Evolutionary conservation across 1,140 invertebrate species (phyloP), one percentile per base, ranked within the genome.

Genomic region (Drosophila kohkoa): DNA sequence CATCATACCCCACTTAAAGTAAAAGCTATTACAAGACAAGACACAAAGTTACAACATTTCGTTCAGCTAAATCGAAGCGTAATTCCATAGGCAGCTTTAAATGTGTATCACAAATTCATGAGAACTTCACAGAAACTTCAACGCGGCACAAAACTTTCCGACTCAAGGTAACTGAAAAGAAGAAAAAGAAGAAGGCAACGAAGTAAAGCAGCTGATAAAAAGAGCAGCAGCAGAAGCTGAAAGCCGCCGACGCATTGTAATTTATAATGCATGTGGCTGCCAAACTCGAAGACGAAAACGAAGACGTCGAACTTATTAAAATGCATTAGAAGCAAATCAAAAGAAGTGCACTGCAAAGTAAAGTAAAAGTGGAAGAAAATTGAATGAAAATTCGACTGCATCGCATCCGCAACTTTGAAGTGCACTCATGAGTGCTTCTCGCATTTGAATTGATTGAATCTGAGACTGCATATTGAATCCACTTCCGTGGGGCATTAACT

Each of bases 211-310:
- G 57, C 10, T 15, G 46, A 46, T 46, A 51, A 49, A 57, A 11
- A 51, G 28, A 51, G 11, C 15, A 15, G 25, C 20, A 4, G 3
- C 20, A 25, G n/a, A 35, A 57, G 57, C 41, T 54, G 64, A 66
- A 62, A 68, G 46, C 38, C 54, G 32, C 62, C 63, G 20, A 59
- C 16, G 20, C 57, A 55, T 11, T 65, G 52, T 59, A 13, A 73
- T 73, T 41, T 52, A 73, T 73, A 73, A 73, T 73, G 70, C 63
- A 67, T 52, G 38, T 8, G 64, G 35, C 35, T 51, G 51, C n/a
- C 45, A 25, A 25, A 25, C 3, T 4, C 20, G 16, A 16, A 16
- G 1, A 1, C 35, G 35, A 7, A 8, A 7, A 43, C 45, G 38
- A n/a, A 7, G 48, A 60, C 16, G 8, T 49, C 66, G 20, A 48